Base-by-base conservation (phyloP, 1,140 invertebrate genomes). In the Anadara kagoshimensis region DNA sequence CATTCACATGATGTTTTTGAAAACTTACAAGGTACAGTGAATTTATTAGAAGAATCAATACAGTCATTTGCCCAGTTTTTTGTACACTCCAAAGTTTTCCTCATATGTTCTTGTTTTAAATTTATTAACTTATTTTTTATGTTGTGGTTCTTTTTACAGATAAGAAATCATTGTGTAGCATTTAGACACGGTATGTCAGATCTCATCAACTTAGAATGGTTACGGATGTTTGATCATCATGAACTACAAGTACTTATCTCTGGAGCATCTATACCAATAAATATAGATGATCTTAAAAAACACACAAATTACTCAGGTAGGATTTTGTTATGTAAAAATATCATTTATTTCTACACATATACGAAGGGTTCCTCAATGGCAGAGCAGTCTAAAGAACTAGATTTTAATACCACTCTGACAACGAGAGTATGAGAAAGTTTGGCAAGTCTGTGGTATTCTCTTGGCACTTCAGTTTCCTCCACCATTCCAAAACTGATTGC, bases 181-280 rank as follows among this genome's bases (percentile, higher is more conserved):
- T 89, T 86, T 75, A 90, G 89, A 93, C 78, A 84, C 69, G 92
- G 98, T 0, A 91, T 99, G 49, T 93, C 94, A 24, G 95, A 95
- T 84, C 96, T 99, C 0, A 92, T 99, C 45, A 94, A 95, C 11
- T 89, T 97, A 16, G 94, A 97, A 73, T 98, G 97, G 95, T 88
- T 99, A 41, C 93, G 95, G 69, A 95, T 99, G 93, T 99, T 99
- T 90, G 97, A 96, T 83, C 95, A 96, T 78, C 94, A 95, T 78
- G 98, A 99, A 90, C 90, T 99, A 56, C 96, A 98, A 89, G 93
- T 97, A 54, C 90, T 99, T 14, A 96, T 99, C 73, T 98, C 97
- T 0, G 97, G 98, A 0, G 95, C 97, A 0, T 93, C 95, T 78
- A 94, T 95, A 71, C 95, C 96, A 1, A 96, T 99, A 12, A 95